These are phyloP conservation scores for Drosophila tripunctata DNA, from an alignment of 2,888 invertebrate genomes.

Conservation along the genomic window DNA sequence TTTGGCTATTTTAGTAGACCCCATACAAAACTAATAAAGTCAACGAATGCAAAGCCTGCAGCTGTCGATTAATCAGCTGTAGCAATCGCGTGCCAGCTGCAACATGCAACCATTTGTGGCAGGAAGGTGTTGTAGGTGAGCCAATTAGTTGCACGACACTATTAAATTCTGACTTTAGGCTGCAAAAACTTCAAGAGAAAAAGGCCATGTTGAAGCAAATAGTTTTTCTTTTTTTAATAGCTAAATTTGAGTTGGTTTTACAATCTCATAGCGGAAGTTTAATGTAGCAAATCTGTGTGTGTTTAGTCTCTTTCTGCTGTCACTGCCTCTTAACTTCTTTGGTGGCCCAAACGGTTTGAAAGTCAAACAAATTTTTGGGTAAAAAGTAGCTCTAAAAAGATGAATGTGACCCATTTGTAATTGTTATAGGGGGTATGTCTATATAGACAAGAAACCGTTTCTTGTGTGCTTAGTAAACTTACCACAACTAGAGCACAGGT, in stretches of 20 bases:
- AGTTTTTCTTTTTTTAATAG: slow-evolving; percentile 58
- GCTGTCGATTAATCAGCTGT: slow-evolving; percentile 8
- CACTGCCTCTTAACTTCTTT: slow-evolving; percentile 34
- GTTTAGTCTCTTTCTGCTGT: slow-evolving; percentile 8
- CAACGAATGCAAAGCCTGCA: slow-evolving; percentile 38
- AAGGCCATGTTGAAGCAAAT: slow-evolving; percentile 28
- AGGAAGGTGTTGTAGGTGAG: slow-evolving; percentile 16
- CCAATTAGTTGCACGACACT: slow-evolving; percentile 10
- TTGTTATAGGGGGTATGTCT: too few relatives aligned
- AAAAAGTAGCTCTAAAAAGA: slow-evolving; percentile 80
- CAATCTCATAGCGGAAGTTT: slow-evolving; percentile 26
- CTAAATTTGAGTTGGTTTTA: slow-evolving; percentile 31
- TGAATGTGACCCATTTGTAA: too few relatives aligned
- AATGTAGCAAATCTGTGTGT: not conserved
- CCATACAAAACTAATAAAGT: slow-evolving; percentile 38
- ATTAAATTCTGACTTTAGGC: slow-evolving; percentile 1
- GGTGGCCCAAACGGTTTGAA: slow-evolving; percentile 80
- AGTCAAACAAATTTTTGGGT: slow-evolving; percentile 82
- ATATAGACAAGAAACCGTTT: too few relatives aligned
- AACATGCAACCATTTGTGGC: slow-evolving; percentile 6
- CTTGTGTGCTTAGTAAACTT: too few relatives aligned
- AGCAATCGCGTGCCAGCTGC: slow-evolving; percentile 17
- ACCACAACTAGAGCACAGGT: slow-evolving; percentile 89
- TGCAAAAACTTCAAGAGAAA: slow-evolving; percentile 17
- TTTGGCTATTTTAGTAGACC: too few relatives aligned